Conservation (phyloP, 2,113 vertebrate species). For the Nicator chloris region DNA sequence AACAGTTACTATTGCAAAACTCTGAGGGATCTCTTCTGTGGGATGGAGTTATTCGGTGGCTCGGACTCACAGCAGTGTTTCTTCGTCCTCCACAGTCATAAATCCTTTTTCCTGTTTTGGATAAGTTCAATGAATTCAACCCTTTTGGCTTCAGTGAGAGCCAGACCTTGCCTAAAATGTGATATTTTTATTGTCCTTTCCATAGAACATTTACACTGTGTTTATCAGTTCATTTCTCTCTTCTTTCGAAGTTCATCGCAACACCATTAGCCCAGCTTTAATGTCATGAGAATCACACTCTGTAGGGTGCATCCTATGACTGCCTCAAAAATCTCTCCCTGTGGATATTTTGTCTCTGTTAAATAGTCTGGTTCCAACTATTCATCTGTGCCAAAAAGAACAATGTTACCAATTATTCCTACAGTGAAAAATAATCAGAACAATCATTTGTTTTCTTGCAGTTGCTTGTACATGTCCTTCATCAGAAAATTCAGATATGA, state of each 20-base stretch:
- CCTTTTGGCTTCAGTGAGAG: neutral
- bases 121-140: conserved; percentile 1
- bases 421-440: conserved; percentile 56
- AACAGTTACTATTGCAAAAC: conserved; percentile 55
- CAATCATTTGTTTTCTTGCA: conserved; percentile 36
- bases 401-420: conserved; percentile 64
- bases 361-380: conserved; percentile 52
- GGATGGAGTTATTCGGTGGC: neutral
- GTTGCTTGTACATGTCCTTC: conserved; percentile 24
- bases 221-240: conserved; percentile 30
- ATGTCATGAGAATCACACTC: conserved; percentile 63
- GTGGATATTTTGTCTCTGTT: conserved; percentile 59
- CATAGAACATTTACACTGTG: neutral
- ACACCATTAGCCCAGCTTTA: conserved; percentile 9
- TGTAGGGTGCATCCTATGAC: conserved; percentile 58
- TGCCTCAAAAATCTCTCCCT: conserved; percentile 51
- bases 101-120: conserved; percentile 43
- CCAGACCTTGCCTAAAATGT: conserved; percentile 24
- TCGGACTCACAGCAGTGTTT: neutral
- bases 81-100: neutral
- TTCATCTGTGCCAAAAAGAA: conserved; percentile 58
- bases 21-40: conserved; percentile 40
- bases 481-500: conserved; percentile 9
- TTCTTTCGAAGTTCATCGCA: conserved; percentile 9
- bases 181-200: conserved; percentile 14